Base-by-base conservation (phyloP, 2,113 vertebrate species). In the Serinus canaria region DNA sequence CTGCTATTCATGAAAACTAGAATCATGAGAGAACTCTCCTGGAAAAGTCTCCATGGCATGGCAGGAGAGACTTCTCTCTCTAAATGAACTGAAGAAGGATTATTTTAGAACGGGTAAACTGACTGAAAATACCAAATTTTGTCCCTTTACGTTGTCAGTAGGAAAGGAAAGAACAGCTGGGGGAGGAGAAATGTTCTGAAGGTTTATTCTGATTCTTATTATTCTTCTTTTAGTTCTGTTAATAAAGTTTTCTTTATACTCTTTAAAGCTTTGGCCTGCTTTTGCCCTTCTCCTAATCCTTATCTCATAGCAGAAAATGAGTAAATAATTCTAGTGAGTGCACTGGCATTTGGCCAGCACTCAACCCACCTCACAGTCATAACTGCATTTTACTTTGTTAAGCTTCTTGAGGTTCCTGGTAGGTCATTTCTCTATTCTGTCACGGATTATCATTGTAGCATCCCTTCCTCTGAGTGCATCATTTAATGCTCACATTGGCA, bases 381-480 rank as follows among this genome's bases (percentile, higher is more conserved):
- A 63, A 58, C 21, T 39, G 33, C 9, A 39, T 55, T 64, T 64
- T 46, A 37, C 28, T 83, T 73, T 55, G 18, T 47, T 39, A 39
- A 83, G 9, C 19, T 47, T 39, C 47, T 74, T 55, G 9, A 64
- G 11, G 18, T 27, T 39, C 17, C 27, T 17, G 39, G 23, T 33
- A 46, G 33, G 15, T 39, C 4, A 33, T 33, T 73, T 46, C 33
- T 55, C 28, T 55, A 9, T 33, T 73, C 49, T 64, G 11, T 39
- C 39, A 73, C 3, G 2, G 27, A 33, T 18, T 39, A 33, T 16
- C 1, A 0, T 33, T 46, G 22, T 18, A 33, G 9, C 18, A 55
- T 46, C 8, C 6, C 4, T 17, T 73, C 22, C 33, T 73, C 22
- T 15, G 33, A 63, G 33, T 14, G 11, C 18, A 55, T 7, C 2